phyloP scores from a whole-genome alignment of 2,888 invertebrate species.

The Temnothorax ravouxi region DNA sequence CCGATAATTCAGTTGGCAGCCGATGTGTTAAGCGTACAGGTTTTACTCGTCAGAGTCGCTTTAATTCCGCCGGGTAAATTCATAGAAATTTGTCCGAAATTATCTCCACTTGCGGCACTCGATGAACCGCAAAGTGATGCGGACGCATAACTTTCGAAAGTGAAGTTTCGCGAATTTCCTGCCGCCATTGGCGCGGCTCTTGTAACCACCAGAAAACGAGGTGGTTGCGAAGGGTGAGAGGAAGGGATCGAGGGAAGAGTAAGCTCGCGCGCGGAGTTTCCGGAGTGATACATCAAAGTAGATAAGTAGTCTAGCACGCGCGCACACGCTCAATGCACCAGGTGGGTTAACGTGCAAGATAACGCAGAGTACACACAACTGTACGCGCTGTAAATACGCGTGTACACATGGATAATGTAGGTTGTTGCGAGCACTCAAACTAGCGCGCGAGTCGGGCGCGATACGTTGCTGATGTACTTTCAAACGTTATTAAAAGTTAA shows the following conservation, averaged over 20 bases:
- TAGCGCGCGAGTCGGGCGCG: conserved; percentile 31
- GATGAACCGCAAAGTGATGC: conserved; percentile 75
- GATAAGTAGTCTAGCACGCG: conserved; percentile 69
- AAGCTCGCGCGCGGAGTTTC: conserved; percentile 68
- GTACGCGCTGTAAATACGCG: conserved; percentile 58
- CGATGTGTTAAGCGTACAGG: conserved; percentile 43
- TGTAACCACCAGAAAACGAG: conserved; percentile 70
- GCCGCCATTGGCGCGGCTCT: conserved; percentile 66
- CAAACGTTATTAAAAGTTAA: conserved; percentile 44
- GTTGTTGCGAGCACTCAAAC: conserved; percentile 51
- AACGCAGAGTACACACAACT: conserved; percentile 69
- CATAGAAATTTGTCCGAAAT: conserved; percentile 68
- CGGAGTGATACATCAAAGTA: conserved; percentile 71
- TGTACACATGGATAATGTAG: conserved; percentile 63
- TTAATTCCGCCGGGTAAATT: conserved; percentile 62
- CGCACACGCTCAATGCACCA: conserved; percentile 52
- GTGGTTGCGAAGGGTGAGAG: conserved; percentile 38
- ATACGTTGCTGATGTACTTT: conserved; percentile 27
- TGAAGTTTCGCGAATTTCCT: conserved; percentile 75
- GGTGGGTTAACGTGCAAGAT: conserved; percentile 69
- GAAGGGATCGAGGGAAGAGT: conserved; percentile 40
- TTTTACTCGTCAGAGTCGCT: conserved; percentile 55
- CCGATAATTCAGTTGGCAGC: conserved; percentile 32
- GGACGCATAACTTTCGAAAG: conserved; percentile 73
- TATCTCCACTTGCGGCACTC: conserved; percentile 70